Evolutionary conservation across 2,113 vertebrate species (phyloP).

Genomic region (Microcebus griseorufus): DNA sequence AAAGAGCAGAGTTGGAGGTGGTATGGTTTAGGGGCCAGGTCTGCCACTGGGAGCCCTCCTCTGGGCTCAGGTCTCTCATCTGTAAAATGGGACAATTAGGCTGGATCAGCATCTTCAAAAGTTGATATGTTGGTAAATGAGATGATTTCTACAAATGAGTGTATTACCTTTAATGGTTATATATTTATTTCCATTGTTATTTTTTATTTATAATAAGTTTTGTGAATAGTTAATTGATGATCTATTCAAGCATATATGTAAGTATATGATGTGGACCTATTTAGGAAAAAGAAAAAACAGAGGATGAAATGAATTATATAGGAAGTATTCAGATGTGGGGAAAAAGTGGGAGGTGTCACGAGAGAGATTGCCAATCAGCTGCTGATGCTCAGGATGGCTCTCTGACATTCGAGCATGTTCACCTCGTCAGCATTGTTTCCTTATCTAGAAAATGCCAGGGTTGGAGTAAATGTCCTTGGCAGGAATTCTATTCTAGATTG

Average conservation of each 20-base stretch:
- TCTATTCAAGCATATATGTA: neutral
- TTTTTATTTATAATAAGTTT: neutral
- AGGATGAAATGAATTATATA: neutral
- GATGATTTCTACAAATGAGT: neutral
- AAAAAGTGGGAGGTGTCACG: neutral
- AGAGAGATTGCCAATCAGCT: neutral
- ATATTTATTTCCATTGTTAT: neutral
- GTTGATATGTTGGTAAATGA: neutral
- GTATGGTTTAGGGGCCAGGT: accelerated
- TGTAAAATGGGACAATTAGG: neutral
- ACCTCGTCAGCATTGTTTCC: neutral
- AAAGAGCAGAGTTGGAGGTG: neutral
- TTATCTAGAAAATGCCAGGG: neutral
- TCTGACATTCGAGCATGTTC: neutral
- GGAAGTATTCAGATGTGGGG: neutral
- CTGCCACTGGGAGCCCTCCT: neutral
- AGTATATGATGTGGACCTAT: neutral
- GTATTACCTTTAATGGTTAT: neutral
- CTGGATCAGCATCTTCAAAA: neutral
- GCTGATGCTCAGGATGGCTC: neutral
- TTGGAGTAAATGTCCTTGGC: neutral
- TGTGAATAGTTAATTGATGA: neutral
- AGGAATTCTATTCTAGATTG: neutral
- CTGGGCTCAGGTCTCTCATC: neutral
- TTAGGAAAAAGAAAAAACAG: neutral